Conservation (phyloP, 1,140 invertebrate species). For the Ostrea denselamellosa region DNA sequence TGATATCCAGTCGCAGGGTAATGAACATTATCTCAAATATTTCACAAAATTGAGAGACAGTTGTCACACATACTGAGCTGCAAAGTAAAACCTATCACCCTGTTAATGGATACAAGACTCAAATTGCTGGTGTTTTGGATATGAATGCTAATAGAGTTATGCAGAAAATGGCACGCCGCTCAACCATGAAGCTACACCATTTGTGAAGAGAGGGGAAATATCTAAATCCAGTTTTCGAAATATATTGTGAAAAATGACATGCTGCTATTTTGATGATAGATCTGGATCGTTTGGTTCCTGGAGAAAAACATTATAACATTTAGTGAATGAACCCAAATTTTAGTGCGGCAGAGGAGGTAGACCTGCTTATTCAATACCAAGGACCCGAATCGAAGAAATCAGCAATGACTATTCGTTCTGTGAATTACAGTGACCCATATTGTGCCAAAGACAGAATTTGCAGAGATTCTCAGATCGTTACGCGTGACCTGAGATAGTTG, state of each 20-base stretch:
- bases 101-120: background rate
- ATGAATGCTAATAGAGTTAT: background rate
- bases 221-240: slow-evolving; percentile 8
- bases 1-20: background rate
- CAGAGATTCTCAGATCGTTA: slow-evolving; percentile 37
- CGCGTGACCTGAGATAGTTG: slow-evolving; percentile 40
- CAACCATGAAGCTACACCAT: background rate
- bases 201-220: background rate
- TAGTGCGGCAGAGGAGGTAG: slow-evolving; percentile 42
- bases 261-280: slow-evolving; percentile 42
- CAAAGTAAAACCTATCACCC: background rate
- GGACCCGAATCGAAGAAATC: slow-evolving; percentile 20
- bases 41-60: background rate
- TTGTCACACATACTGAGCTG: background rate
- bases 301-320: background rate
- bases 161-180: background rate
- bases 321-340: slow-evolving; percentile 15
- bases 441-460: slow-evolving; percentile 25
- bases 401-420: background rate
- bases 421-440: background rate
- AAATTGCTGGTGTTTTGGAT: background rate
- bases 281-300: slow-evolving; percentile 33
- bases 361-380: slow-evolving; percentile 35
- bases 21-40: background rate
- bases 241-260: slow-evolving; percentile 42